Evolutionary conservation across 2,797 vertebrate genomes (phyloP).

Genomic region (Urophycis tenuis): DNA sequence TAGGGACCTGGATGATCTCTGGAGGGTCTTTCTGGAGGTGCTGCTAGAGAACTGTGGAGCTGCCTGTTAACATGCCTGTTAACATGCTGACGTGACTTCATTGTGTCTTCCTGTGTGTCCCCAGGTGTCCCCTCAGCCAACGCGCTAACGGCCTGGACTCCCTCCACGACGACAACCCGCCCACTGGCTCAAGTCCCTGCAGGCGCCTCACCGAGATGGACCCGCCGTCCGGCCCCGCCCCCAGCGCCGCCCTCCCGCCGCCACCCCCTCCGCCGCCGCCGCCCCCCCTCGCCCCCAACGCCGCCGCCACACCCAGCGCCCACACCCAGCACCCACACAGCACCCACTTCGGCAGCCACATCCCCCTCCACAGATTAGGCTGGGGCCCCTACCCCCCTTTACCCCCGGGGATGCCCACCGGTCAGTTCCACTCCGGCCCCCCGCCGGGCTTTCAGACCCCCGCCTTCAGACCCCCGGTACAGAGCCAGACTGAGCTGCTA

Average conservation of each 20-base stretch:
- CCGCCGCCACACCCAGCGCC: background rate
- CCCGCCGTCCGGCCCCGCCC: slow-evolving; percentile 69
- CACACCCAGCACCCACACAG: slow-evolving; percentile 55
- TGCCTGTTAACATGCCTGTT: no score
- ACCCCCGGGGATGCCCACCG: slow-evolving; percentile 67
- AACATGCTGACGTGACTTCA: background rate
- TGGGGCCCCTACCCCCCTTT: slow-evolving; percentile 75
- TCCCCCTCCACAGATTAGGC: slow-evolving; percentile 84
- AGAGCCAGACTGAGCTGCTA: slow-evolving; percentile 88
- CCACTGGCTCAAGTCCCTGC: slow-evolving; percentile 91
- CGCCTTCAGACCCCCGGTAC: slow-evolving; percentile 84
- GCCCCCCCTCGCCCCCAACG: background rate
- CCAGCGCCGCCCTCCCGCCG: slow-evolving; percentile 54
- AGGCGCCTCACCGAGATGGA: slow-evolving; percentile 92
- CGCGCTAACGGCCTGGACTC: slow-evolving; percentile 86
- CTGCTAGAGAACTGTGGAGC: no score
- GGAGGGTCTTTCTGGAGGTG: no score
- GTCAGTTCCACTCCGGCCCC: slow-evolving; percentile 78
- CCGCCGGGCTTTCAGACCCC: slow-evolving; percentile 87
- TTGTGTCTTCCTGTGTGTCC: slow-evolving; percentile 3
- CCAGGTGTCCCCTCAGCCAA: slow-evolving; percentile 79
- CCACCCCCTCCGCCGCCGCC: background rate
- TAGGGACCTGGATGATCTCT: no score
- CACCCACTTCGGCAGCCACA: slow-evolving; percentile 74
- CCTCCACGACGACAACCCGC: slow-evolving; percentile 93